Base-by-base conservation (phyloP, 2,888 invertebrate species). In the Amiota mariae region DNA sequence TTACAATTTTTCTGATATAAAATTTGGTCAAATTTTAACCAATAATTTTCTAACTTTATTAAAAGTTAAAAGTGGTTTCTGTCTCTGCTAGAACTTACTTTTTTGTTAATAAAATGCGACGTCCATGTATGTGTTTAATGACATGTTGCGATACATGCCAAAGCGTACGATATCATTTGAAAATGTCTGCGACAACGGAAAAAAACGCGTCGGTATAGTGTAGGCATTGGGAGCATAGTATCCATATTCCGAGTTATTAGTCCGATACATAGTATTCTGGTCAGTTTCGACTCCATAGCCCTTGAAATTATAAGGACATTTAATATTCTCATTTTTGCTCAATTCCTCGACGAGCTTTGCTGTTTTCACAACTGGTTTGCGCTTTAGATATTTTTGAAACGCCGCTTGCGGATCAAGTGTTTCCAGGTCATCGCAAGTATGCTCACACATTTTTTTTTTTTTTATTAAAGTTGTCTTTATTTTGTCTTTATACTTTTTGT, bases 131-230 rank as follows among this genome's bases (percentile, higher is more conserved):
- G 95, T 95, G 85, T 96, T 96, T 15, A 96, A 91, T 49, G 96
- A 95, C 89, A 94, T 94, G 90, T 96, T 95, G 61, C 95, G 92
- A 88, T 95, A 96, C 95, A 95, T 96, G 81, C 96, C 96, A 15
- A 93, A 93, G 70, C 92, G 92, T 0, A 92, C 90, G 8, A 94
- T 90, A 24, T 91, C 91, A 78, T 91, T 92, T 57, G 95, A 95
- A 90, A 97, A 97, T 82, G 92, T 92, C 87, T 95, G 95, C 59
- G 93, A 93, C 68, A 93, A 93, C 0, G 96, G 95, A 89, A 92
- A 94, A 76, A 87, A 88, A 15, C 89, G 87, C n/a, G 82, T 77
- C 0, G 90, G 89, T 61, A 90, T 88, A 20, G 90, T 90, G 20
- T 87, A 88, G 1, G 83, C 81, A 79, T 89, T 88, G 84, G 93